These are phyloP conservation scores for Arvicanthis niloticus DNA, from an alignment of 2,113 vertebrate species.

Conservation along the genomic window DNA sequence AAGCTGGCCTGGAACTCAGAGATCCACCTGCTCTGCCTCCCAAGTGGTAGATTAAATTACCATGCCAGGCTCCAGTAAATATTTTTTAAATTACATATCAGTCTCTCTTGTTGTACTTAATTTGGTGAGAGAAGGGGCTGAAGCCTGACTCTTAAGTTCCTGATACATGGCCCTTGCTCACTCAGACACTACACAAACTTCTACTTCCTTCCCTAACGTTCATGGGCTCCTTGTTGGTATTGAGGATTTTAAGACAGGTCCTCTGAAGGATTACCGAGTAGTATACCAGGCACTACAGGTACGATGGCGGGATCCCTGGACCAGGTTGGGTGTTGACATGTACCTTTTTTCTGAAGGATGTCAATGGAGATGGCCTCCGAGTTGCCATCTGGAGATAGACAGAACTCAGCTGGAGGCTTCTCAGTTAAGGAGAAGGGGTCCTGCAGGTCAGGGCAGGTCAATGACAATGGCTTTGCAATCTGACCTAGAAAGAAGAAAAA, in stretches of 20 bases:
- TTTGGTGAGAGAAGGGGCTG: neutral
- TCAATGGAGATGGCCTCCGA: slow-evolving; percentile 93
- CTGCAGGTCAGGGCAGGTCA: slow-evolving; percentile 93
- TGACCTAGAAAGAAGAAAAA: slow-evolving; percentile 83
- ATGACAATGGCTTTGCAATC: slow-evolving; percentile 87
- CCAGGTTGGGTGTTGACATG: slow-evolving; percentile 38
- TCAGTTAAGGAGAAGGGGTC: slow-evolving; percentile 97
- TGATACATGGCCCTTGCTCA: neutral
- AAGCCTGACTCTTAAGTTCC: neutral
- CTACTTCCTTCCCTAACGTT: neutral
- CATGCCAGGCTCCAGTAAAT: neutral
- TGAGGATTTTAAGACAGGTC: neutral
- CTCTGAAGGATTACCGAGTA: neutral
- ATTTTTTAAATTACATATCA: too few relatives aligned
- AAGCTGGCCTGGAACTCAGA: neutral
- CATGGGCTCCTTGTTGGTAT: neutral
- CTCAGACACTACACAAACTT: neutral
- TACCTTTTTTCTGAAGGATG: slow-evolving; percentile 95
- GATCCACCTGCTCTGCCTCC: neutral
- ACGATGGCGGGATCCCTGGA: neutral
- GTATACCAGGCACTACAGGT: neutral
- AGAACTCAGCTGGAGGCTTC: slow-evolving; percentile 97
- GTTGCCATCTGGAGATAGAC: slow-evolving; percentile 95
- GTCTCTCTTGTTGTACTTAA: neutral
- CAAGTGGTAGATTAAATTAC: neutral